phyloP scores from a whole-genome alignment of 2,113 vertebrate genomes.

The Hyaena hyaena region DNA sequence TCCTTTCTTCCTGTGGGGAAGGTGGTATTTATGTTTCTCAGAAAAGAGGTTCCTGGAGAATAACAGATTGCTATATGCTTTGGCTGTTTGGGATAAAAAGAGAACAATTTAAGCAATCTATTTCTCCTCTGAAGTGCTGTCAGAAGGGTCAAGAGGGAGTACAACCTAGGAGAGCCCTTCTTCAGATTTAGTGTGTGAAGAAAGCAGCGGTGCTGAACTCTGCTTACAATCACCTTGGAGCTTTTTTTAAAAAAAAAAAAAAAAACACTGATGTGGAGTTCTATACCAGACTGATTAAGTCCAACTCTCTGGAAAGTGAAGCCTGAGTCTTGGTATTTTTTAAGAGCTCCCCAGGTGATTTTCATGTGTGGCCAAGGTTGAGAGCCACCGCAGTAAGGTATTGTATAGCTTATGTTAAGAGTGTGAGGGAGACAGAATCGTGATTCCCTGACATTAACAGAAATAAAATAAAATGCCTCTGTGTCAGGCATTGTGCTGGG shows the following conservation, averaged over 20 bases:
- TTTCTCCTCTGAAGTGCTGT: conserved; percentile 67
- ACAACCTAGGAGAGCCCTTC: background rate
- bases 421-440: background rate
- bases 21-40: conserved; percentile 79
- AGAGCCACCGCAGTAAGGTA: background rate
- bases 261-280: background rate
- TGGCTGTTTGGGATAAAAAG: conserved; percentile 63
- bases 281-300: background rate
- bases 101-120: conserved; percentile 54
- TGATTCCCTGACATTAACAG: background rate
- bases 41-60: conserved; percentile 73
- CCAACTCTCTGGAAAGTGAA: background rate
- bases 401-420: background rate
- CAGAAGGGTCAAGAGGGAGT: conserved; percentile 65
- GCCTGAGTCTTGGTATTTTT: background rate
- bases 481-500: background rate
- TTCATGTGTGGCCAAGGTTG: background rate
- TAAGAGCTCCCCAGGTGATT: background rate
- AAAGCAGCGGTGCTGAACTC: background rate
- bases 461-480: background rate
- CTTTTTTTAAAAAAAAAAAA: background rate
- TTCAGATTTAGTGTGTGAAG: conserved; percentile 24
- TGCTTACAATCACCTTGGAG: conserved; percentile 15
- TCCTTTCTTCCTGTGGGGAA: conserved; percentile 79
- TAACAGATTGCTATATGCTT: conserved; percentile 70